These are phyloP conservation scores for Lasioglossum malachurum DNA, from an alignment of 2,888 invertebrate species.

Conservation along the genomic window DNA sequence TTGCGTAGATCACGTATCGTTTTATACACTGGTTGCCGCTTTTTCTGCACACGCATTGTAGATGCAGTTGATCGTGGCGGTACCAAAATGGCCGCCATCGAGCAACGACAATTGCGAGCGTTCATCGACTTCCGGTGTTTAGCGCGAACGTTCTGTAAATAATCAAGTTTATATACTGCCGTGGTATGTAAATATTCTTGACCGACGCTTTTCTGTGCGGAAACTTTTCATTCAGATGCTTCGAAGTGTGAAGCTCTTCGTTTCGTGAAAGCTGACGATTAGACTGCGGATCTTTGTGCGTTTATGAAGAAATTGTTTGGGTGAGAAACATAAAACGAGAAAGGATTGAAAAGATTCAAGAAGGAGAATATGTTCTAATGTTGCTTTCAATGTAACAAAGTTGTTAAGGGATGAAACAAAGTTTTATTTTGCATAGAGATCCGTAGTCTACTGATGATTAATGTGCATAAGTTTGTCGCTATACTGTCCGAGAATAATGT, in stretches of 20 bases:
- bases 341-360: too few species aligned
- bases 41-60: neutral
- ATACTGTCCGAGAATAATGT: neutral
- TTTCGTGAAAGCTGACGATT: neutral
- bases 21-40: constrained; percentile 8
- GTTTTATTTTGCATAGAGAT: too few species aligned
- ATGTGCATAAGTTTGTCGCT: neutral
- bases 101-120: constrained; percentile 18
- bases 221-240: neutral
- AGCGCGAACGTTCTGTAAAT: too few species aligned
- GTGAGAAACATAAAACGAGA: too few species aligned
- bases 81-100: neutral
- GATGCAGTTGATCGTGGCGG: neutral
- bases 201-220: neutral
- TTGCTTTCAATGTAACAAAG: too few species aligned
- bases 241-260: neutral
- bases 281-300: too few species aligned
- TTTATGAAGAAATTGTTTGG: too few species aligned
- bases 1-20: neutral
- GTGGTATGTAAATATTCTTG: neutral
- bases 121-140: constrained; percentile 7
- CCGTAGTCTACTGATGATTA: neutral
- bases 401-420: too few species aligned
- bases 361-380: too few species aligned
- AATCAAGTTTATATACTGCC: constrained; percentile 7